phyloP scores from a whole-genome alignment of 2,113 vertebrate species.

The Asarcornis scutulata region DNA sequence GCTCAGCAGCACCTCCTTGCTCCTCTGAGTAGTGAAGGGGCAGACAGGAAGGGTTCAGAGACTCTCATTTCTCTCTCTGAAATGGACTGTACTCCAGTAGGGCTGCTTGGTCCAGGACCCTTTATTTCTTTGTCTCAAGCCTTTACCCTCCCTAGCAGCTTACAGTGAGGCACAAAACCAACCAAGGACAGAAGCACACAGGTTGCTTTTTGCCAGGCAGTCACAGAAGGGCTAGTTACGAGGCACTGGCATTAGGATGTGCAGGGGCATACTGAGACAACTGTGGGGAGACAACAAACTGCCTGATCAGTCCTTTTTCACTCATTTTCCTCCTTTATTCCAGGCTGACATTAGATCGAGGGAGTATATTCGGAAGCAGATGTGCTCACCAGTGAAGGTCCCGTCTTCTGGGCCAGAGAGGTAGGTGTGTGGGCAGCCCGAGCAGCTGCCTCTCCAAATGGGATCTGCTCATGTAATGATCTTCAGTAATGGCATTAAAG shows the following conservation, averaged over 20 bases:
- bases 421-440: slow-evolving; percentile 51
- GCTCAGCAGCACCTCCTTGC: not conserved
- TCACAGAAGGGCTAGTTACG: not conserved
- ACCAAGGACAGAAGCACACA: not conserved
- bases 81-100: not conserved
- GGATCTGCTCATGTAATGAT: slow-evolving; percentile 29
- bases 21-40: not conserved
- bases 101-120: not conserved
- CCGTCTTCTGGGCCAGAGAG: not conserved
- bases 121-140: not conserved
- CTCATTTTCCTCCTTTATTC: not conserved
- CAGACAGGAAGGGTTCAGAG: not conserved
- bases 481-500: slow-evolving; percentile 70
- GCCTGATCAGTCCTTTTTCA: not conserved
- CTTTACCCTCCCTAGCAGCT: not conserved
- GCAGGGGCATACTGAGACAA: rapidly evolving
- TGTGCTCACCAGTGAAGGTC: not conserved
- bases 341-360: slow-evolving; percentile 91
- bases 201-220: not conserved
- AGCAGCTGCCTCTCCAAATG: not conserved
- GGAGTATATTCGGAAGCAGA: slow-evolving; percentile 82
- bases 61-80: not conserved
- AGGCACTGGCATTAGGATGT: not conserved
- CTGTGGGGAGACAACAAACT: not conserved
- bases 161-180: not conserved